Percentiles rank a stretch among this genome's conserved stretches.
phyloP scores from a whole-genome alignment of 2,797 vertebrate species.

The Argentina silus region DNA sequence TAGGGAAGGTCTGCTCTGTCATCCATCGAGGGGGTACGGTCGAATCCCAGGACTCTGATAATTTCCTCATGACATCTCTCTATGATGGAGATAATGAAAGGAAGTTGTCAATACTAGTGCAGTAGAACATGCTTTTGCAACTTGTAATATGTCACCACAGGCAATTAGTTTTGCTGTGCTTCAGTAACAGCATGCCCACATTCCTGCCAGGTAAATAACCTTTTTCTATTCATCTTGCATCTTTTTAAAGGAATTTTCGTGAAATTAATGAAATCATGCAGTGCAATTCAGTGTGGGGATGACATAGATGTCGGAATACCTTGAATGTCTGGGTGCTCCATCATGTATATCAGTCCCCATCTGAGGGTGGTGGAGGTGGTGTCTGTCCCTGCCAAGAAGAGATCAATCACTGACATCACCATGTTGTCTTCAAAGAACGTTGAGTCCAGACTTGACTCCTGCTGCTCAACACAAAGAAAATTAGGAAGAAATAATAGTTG shows the following conservation, averaged over 20 bases:
- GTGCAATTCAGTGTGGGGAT: no score
- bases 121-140: no score
- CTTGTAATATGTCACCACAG: no score
- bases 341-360: constrained; percentile 52
- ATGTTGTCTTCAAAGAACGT: constrained; percentile 49
- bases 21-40: constrained; percentile 40
- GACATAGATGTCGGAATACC: constrained; percentile 7
- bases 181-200: no score
- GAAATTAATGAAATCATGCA: no score
- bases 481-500: neutral
- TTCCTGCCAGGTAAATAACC: no score
- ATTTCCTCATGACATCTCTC: constrained; percentile 56
- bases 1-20: constrained; percentile 40
- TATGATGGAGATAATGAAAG: neutral
- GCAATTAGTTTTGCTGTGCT: no score
- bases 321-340: constrained; percentile 50
- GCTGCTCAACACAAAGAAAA: constrained; percentile 26
- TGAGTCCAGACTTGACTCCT: constrained; percentile 21
- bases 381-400: constrained; percentile 52
- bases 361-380: constrained; percentile 50
- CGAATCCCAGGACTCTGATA: constrained; percentile 39
- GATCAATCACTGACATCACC: constrained; percentile 34
- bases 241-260: no score
- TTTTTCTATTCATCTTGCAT: no score
- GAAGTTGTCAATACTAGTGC: neutral